A percentile compares a stretch with the other conserved stretches of the same genome.
phyloP scores from a whole-genome alignment of 2,888 invertebrate genomes.

The Tuberolachnus salignus region DNA sequence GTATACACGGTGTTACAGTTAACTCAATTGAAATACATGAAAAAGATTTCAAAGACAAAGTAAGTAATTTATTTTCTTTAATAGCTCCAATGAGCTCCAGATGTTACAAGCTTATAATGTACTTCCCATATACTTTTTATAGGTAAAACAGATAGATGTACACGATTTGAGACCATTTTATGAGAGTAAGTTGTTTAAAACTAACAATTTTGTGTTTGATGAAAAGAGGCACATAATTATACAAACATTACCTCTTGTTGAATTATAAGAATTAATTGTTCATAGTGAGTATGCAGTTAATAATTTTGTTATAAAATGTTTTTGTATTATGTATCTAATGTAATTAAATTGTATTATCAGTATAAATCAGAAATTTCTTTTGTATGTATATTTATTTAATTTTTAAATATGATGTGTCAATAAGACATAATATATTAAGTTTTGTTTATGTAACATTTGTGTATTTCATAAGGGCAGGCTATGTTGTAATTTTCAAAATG shows the following conservation, averaged over 20 bases:
- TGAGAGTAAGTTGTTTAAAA: slow-evolving; percentile 85
- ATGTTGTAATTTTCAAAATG: too few species aligned
- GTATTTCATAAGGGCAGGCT: too few species aligned
- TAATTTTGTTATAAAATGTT: background rate
- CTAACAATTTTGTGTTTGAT: slow-evolving; percentile 88
- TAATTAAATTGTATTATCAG: too few species aligned
- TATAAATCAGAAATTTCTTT: too few species aligned
- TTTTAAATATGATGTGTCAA: too few species aligned
- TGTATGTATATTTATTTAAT: too few species aligned
- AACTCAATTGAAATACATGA: slow-evolving; percentile 82
- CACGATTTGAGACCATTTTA: slow-evolving; percentile 88
- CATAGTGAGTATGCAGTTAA: background rate
- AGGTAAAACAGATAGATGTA: slow-evolving; percentile 92
- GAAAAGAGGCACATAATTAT: slow-evolving; percentile 81
- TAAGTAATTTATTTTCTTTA: slow-evolving; percentile 60
- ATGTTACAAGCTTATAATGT: slow-evolving; percentile 49
- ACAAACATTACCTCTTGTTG: slow-evolving; percentile 66
- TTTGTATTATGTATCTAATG: too few species aligned
- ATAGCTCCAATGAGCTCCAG: background rate
- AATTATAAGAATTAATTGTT: background rate
- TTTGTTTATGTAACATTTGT: too few species aligned
- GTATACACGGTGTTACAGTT: slow-evolving; percentile 69
- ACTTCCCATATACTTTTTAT: slow-evolving; percentile 62
- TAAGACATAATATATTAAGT: too few species aligned
- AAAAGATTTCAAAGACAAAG: slow-evolving; percentile 79